Evolutionary conservation across 2,113 vertebrate species (phyloP).

Genomic region (Tenebrosternarchus preto): DNA sequence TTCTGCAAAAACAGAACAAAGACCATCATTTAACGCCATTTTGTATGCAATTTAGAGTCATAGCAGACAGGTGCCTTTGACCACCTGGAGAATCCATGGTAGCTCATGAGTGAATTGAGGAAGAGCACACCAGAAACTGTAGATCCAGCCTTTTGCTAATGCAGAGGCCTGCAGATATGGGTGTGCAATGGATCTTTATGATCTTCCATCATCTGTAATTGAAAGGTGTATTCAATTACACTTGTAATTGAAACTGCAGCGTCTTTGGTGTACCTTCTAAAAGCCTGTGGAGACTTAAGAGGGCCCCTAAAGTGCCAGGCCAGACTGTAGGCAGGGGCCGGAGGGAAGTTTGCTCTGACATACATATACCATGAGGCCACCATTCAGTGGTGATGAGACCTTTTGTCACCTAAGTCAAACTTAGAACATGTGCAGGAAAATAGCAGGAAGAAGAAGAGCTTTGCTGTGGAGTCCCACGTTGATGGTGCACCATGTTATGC

Average conservation of each 20-base stretch:
- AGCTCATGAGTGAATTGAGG: too few relatives aligned
- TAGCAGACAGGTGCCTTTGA: conserved; percentile 6
- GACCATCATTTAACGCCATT: conserved; percentile 5
- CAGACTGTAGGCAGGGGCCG: not conserved
- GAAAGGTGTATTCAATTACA: conserved; percentile 64
- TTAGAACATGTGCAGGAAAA: not conserved
- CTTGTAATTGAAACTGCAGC: conserved; percentile 52
- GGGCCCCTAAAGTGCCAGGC: conserved; percentile 9
- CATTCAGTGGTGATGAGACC: conserved; percentile 18
- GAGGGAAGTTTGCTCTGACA: conserved; percentile 19
- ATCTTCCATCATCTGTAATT: conserved; percentile 70
- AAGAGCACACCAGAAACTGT: too few relatives aligned
- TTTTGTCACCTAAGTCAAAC: conserved; percentile 8
- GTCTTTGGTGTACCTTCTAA: conserved; percentile 40
- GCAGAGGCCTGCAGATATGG: conserved; percentile 14
- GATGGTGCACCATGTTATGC: not conserved
- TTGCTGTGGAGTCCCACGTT: not conserved
- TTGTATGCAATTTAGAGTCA: conserved; percentile 22
- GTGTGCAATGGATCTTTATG: conserved; percentile 61
- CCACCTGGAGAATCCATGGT: too few relatives aligned
- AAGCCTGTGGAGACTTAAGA: not conserved
- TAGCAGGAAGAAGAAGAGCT: not conserved
- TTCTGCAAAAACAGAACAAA: too few relatives aligned
- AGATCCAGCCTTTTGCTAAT: not conserved
- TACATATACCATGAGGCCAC: conserved; percentile 18